Base-by-base conservation (phyloP, 2,797 vertebrate species). In the Odontamblyopus lacepedii region DNA sequence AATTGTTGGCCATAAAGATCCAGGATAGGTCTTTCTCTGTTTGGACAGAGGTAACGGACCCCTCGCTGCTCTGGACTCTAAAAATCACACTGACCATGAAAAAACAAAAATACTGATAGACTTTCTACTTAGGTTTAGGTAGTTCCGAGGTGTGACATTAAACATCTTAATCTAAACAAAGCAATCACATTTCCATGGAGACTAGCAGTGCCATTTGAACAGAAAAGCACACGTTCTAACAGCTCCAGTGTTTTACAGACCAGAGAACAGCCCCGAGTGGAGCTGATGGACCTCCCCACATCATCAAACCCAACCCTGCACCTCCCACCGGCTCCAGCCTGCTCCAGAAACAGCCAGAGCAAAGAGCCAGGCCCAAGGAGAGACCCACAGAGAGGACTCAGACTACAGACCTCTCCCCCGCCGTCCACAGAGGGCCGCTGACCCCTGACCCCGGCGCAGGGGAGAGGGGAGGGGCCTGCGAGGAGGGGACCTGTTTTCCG, bases 401-500 rank as follows among this genome's bases (percentile, higher is more conserved):
- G 65, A 29, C 62, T 56, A 83, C 84, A 73, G 76, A 72, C 67
- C 76, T 85, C 12, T 59, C 67, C 23, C 71, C 81, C 0, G 67
- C 79, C 6, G 62, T 76, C 84, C 85, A 66, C 72, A 83, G 60
- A 76, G 84, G 62, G 65, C 27, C 71, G 44, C 75, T 78, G 67
- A 75, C 78, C 75, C 81, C 86, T 12, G 84, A 90, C 82, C 75
- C 73, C 18, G 69, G 65, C 71, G 9, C 69, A 0, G 73, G 75
- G 66, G 63, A 78, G 66, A 74, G 72, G 61, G 68, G 71, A 71
- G 69, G 78, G 67, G 94, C 87, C 53, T 97, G 96, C 69, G 77
- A 86, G 0, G 90, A 94, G 74, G 88, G 89, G 0, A 91, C 94
- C 29, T 97, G 96, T 87, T 97, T 95, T 83, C 86, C 91, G 0